Conservation (phyloP, 2,797 vertebrate species). For the Muraenolepis orangiensis region DNA sequence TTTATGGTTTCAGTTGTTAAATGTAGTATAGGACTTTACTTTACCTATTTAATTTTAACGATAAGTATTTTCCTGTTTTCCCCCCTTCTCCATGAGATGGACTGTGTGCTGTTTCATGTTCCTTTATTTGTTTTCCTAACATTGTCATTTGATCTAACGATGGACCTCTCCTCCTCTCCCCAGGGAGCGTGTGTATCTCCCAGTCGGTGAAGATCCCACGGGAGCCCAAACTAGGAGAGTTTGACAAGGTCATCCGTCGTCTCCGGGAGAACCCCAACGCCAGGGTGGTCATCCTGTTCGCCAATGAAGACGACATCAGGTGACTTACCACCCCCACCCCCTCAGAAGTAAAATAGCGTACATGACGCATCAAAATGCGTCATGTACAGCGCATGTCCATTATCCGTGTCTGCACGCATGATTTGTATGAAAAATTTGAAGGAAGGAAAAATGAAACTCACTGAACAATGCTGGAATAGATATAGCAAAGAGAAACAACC, state of each 20-base stretch:
- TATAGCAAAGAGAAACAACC: neutral
- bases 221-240: slow-evolving; percentile 88
- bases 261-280: slow-evolving; percentile 94
- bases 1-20: too few species aligned
- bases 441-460: neutral
- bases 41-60: too few species aligned
- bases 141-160: too few species aligned
- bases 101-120: slow-evolving; percentile 1
- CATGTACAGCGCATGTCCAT: neutral
- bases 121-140: neutral
- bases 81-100: too few species aligned
- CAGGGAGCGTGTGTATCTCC: slow-evolving; percentile 92
- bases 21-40: too few species aligned
- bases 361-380: neutral
- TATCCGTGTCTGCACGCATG: neutral
- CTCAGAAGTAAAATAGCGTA: neutral
- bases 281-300: slow-evolving; percentile 90
- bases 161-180: neutral
- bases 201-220: slow-evolving; percentile 96
- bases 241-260: slow-evolving; percentile 92
- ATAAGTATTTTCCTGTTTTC: too few species aligned
- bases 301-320: slow-evolving; percentile 98
- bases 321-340: slow-evolving; percentile 46
- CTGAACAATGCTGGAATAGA: neutral
- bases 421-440: neutral